A percentile compares a stretch with the other conserved stretches of the same genome.
phyloP scores from a whole-genome alignment of 2,888 invertebrate species.

The Drosophila kuntzei region DNA sequence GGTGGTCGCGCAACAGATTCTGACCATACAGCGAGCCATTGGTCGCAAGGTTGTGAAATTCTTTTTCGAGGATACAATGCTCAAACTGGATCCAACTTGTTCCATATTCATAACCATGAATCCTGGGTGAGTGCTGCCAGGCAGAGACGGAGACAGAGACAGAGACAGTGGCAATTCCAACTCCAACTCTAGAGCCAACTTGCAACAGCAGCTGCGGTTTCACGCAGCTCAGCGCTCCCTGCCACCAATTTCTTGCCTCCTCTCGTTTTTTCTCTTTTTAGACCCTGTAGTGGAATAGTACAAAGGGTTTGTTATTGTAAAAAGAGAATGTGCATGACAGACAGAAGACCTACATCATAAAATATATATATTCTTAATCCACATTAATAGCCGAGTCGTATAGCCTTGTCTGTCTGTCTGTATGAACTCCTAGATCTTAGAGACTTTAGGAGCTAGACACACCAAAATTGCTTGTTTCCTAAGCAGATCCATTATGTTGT shows the following conservation, averaged over 20 bases:
- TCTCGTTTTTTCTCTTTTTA: slow-evolving; percentile 2
- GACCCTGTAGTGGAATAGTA: not conserved
- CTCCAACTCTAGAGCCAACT: not conserved
- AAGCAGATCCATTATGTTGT: too few species aligned
- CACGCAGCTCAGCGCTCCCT: slow-evolving; percentile 52
- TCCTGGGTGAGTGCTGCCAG: slow-evolving; percentile 89
- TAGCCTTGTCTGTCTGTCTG: too few species aligned
- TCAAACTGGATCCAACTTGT: slow-evolving; percentile 94
- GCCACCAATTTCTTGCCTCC: slow-evolving; percentile 7
- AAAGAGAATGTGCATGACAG: too few species aligned
- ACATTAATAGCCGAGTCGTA: too few species aligned
- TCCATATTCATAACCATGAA: slow-evolving; percentile 97
- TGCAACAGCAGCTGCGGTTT: slow-evolving; percentile 74
- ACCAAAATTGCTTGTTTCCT: too few species aligned
- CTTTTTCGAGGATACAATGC: slow-evolving; percentile 95
- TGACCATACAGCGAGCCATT: slow-evolving; percentile 95
- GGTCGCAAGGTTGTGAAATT: slow-evolving; percentile 92
- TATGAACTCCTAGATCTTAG: too few species aligned
- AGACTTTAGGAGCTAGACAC: too few species aligned
- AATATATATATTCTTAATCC: too few species aligned
- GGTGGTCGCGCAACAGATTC: slow-evolving; percentile 97
- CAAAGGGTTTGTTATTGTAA: not conserved
- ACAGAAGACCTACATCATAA: too few species aligned
- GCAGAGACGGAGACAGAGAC: not conserved
- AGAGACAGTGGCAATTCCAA: not conserved